Evolutionary conservation across 2,888 invertebrate genomes (phyloP).

Genomic region (Oxycera nigricornis): DNA sequence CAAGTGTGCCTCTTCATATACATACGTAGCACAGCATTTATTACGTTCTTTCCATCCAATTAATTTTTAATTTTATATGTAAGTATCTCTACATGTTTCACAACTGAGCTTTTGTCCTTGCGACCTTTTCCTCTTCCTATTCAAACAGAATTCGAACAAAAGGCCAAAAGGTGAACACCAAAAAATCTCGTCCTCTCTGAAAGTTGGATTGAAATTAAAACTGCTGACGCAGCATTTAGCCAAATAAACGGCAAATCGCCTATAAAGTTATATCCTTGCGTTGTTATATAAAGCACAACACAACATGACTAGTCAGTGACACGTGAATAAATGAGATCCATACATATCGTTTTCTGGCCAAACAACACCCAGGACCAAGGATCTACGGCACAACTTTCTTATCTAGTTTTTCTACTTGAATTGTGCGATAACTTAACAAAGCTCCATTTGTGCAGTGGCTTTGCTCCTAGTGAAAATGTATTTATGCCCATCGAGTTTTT

Average conservation of each 20-base stretch:
- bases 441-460: background rate
- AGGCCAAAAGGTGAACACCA: too few species aligned
- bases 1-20: too few species aligned
- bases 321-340: background rate
- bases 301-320: background rate
- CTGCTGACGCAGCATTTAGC: background rate
- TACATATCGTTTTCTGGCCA: background rate
- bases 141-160: too few species aligned
- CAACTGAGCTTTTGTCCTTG: too few species aligned
- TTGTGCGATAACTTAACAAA: background rate
- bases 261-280: background rate
- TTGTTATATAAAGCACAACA: background rate
- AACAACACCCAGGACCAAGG: background rate
- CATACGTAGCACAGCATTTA: too few species aligned
- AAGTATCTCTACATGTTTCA: too few species aligned
- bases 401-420: constrained; percentile 1
- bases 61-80: constrained; percentile 7
- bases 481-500: background rate
- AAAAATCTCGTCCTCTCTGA: too few species aligned
- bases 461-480: background rate
- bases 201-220: background rate
- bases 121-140: too few species aligned
- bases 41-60: background rate
- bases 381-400: background rate
- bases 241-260: background rate